Percentiles rank a stretch among this genome's conserved stretches.
Evolutionary conservation across 2,888 invertebrate genomes (phyloP).

Genomic region (Cryptocephalus moraei): DNA sequence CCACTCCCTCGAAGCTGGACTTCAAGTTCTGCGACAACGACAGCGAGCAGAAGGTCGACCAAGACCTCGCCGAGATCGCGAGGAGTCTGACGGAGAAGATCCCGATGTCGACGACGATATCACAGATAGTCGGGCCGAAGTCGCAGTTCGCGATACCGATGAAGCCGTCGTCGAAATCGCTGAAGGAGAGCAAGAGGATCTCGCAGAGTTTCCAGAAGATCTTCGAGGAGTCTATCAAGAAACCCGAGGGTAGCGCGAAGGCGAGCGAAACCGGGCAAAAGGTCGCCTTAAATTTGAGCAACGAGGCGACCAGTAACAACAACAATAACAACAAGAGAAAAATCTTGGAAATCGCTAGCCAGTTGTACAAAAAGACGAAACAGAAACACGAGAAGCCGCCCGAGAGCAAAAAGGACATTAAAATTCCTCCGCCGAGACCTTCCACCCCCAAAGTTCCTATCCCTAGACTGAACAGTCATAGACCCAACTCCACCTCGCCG

Average conservation of each 20-base stretch:
- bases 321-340: constrained; percentile 21
- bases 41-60: constrained; percentile 24
- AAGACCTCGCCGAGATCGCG: constrained; percentile 23
- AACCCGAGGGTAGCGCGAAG: constrained; percentile 9
- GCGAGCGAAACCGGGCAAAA: constrained; percentile 10
- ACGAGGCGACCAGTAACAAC: constrained; percentile 5
- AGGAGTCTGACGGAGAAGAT: constrained; percentile 24
- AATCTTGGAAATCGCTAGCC: constrained; percentile 33
- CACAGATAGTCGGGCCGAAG: constrained; percentile 21
- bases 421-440: neutral
- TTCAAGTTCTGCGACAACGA: constrained; percentile 17
- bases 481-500: constrained; percentile 7
- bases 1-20: constrained; percentile 7
- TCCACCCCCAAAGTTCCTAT: constrained; percentile 25
- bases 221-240: constrained; percentile 36
- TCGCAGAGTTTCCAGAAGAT: constrained; percentile 36
- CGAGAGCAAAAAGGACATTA: neutral
- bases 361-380: constrained; percentile 32
- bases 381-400: constrained; percentile 21
- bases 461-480: constrained; percentile 24
- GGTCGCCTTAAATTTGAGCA: constrained; percentile 11
- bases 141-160: constrained; percentile 19
- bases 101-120: constrained; percentile 22
- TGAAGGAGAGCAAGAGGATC: constrained; percentile 16
- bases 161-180: constrained; percentile 15